Conservation (phyloP, 2,888 invertebrate genomes). For the Leptinotarsa peninsularis region DNA sequence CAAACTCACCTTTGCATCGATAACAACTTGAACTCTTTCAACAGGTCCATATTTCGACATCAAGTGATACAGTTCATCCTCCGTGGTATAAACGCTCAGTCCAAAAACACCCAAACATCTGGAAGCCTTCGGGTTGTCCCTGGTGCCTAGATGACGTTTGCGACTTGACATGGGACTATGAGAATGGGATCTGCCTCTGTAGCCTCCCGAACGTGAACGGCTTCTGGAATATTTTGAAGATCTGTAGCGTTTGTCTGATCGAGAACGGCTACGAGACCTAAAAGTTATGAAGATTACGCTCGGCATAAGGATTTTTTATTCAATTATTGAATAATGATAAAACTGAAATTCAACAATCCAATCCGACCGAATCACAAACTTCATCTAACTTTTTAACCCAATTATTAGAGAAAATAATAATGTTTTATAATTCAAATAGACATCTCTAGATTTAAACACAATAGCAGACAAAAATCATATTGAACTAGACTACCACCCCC, state of each 20-base stretch:
- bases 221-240: slow-evolving; percentile 74
- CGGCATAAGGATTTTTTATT: slow-evolving; percentile 15
- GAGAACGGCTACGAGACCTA: slow-evolving; percentile 74
- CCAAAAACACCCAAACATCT: slow-evolving; percentile 96
- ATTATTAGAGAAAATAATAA: too few relatives aligned
- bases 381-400: too few relatives aligned
- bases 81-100: slow-evolving; percentile 91
- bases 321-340: neutral
- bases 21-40: slow-evolving; percentile 93
- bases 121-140: slow-evolving; percentile 89
- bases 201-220: slow-evolving; percentile 70
- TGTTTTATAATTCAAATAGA: too few relatives aligned
- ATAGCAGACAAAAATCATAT: too few relatives aligned
- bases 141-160: slow-evolving; percentile 81
- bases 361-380: too few relatives aligned
- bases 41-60: slow-evolving; percentile 93
- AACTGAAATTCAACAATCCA: neutral
- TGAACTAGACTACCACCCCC: too few relatives aligned
- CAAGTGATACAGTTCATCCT: slow-evolving; percentile 90
- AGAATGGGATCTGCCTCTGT: slow-evolving; percentile 73
- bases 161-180: slow-evolving; percentile 87
- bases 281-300: slow-evolving; percentile 48
- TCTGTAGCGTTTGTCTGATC: slow-evolving; percentile 69
- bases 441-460: too few relatives aligned
- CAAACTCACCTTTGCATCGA: slow-evolving; percentile 87